phyloP scores from a whole-genome alignment of 2,888 invertebrate genomes.

The Agriopis aurantiaria region DNA sequence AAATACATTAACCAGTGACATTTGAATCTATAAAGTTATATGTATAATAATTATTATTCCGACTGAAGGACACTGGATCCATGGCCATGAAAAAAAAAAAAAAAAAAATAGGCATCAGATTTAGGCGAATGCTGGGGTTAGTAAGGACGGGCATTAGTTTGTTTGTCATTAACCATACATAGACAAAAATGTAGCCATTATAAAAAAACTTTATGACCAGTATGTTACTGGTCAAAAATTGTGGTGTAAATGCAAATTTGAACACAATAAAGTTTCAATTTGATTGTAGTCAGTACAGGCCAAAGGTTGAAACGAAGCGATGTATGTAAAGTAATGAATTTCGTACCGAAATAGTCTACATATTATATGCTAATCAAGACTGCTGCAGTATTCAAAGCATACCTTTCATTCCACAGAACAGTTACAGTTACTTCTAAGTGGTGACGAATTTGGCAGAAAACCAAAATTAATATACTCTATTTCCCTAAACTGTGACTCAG shows the following conservation, averaged over 20 bases:
- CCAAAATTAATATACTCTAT: conserved; percentile 39
- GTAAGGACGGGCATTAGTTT: no score
- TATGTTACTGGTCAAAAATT: neutral
- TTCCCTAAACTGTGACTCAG: conserved; percentile 56
- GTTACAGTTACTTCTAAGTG: conserved; percentile 21
- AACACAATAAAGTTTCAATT: conserved; percentile 28
- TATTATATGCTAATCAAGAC: conserved; percentile 44
- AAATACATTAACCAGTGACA: no score
- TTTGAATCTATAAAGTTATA: no score
- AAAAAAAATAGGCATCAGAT: no score
- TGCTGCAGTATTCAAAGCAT: conserved; percentile 41
- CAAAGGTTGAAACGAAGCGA: conserved; percentile 41
- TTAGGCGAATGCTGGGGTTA: no score
- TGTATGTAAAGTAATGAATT: conserved; percentile 37
- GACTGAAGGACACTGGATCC: no score
- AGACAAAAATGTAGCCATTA: no score
- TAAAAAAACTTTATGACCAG: no score
- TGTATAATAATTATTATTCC: no score
- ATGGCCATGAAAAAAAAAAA: no score
- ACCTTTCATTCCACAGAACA: conserved; percentile 36
- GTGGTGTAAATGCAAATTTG: neutral
- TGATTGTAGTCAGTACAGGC: conserved; percentile 27
- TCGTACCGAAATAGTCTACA: conserved; percentile 31
- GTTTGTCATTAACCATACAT: no score
- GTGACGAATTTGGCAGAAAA: conserved; percentile 41